Percentiles rank a stretch among this genome's conserved stretches.
Conservation (phyloP, 2,113 vertebrate genomes). For the Parotia lawesii region DNA sequence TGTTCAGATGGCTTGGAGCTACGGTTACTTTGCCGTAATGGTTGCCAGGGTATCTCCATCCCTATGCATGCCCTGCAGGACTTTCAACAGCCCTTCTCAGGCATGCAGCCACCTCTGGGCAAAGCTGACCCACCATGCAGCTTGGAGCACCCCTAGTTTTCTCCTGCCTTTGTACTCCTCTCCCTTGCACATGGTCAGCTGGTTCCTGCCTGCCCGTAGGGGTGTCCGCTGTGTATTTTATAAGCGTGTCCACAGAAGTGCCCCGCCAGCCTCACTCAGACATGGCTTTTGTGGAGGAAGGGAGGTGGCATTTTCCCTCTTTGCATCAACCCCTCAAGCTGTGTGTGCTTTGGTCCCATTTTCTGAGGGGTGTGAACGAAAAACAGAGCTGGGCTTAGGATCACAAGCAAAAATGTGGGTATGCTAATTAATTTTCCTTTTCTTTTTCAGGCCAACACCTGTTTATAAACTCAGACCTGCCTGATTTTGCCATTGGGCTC, state of each 20-base stretch:
- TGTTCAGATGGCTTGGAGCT: slow-evolving; percentile 5
- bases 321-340: not conserved
- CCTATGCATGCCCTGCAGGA: not conserved
- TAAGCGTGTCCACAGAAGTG: not conserved
- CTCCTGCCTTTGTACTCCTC: not conserved
- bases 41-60: not conserved
- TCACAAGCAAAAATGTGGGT: not conserved
- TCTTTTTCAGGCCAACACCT: slow-evolving; percentile 81
- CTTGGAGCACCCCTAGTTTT: not conserved
- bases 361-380: not conserved
- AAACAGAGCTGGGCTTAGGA: not conserved
- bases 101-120: not conserved
- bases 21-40: not conserved
- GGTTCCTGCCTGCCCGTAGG: not conserved
- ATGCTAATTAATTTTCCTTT: not conserved
- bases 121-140: not conserved
- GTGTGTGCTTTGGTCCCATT: not conserved
- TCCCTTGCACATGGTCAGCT: not conserved
- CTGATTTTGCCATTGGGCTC: slow-evolving; percentile 84
- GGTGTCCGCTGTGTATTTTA: not conserved
- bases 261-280: not conserved
- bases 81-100: not conserved
- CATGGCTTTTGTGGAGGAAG: not conserved
- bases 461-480: slow-evolving; percentile 74
- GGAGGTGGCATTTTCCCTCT: not conserved